Evolutionary conservation across 1,140 invertebrate species (phyloP).

Genomic region (Drosophila lacteicornis): DNA sequence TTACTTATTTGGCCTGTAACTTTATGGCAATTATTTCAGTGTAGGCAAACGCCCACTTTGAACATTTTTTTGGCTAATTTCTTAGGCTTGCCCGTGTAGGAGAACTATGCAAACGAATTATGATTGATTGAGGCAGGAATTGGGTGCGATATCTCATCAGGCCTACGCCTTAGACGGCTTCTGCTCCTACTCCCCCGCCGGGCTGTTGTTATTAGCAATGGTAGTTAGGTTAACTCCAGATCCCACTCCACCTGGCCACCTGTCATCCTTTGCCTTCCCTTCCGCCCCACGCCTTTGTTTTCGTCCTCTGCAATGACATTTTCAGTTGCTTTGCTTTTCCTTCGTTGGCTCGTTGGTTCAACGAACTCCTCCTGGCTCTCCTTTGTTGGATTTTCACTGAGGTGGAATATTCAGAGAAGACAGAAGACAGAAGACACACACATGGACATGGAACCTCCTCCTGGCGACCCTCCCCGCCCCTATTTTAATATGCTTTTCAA

Average conservation of each 20-base stretch:
- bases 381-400: slow-evolving; percentile 47
- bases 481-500: slow-evolving; percentile 72
- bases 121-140: slow-evolving; percentile 64
- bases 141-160: slow-evolving; percentile 49
- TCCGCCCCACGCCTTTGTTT: slow-evolving; percentile 10
- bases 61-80: slow-evolving; percentile 12
- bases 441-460: slow-evolving; percentile 1
- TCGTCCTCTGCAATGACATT: slow-evolving; percentile 57
- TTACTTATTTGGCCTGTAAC: no score
- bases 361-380: slow-evolving; percentile 54
- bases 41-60: not conserved
- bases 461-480: slow-evolving; percentile 21
- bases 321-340: slow-evolving; percentile 31
- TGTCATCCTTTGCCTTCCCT: slow-evolving; percentile 11
- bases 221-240: slow-evolving; percentile 38
- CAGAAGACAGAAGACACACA: slow-evolving; percentile 2
- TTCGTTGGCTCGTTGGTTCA: slow-evolving; percentile 59
- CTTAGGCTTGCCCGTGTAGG: not conserved
- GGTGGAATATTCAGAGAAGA: slow-evolving; percentile 30
- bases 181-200: not conserved
- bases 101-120: slow-evolving; percentile 30
- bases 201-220: slow-evolving; percentile 74
- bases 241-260: slow-evolving; percentile 9
- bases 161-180: slow-evolving; percentile 2
- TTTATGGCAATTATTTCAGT: not conserved